A percentile compares a stretch with the other conserved stretches of the same genome.
Conservation (phyloP, 2,797 vertebrate genomes). For the Centropyge bicolor region DNA sequence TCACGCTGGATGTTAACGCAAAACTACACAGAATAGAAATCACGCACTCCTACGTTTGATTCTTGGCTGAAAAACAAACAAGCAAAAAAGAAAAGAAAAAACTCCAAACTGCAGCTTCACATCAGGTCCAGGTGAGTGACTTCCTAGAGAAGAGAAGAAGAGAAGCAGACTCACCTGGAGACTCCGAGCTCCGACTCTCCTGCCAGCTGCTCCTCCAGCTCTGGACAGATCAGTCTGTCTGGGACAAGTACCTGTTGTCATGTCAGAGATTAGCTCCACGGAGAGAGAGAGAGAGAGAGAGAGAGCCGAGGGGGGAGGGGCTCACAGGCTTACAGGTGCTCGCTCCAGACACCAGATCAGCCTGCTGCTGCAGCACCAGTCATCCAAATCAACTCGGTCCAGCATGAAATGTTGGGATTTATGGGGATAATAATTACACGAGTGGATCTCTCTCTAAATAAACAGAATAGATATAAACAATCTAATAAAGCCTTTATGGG, state of each 20-base stretch:
- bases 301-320: constrained; percentile 29
- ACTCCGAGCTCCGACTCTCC: constrained; percentile 75
- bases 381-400: neutral
- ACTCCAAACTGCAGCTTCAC: neutral
- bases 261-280: constrained; percentile 72
- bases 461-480: too few relatives aligned
- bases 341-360: neutral
- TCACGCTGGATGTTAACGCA: neutral
- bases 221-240: constrained; percentile 70
- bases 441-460: too few relatives aligned
- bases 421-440: too few relatives aligned
- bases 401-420: neutral
- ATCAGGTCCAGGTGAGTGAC: neutral
- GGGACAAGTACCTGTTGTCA: constrained; percentile 72
- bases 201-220: constrained; percentile 60
- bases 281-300: too few relatives aligned
- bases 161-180: constrained; percentile 71
- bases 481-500: too few relatives aligned
- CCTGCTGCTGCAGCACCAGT: constrained; percentile 1
- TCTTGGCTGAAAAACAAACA: neutral
- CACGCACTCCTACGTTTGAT: neutral
- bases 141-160: constrained; percentile 15
- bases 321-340: constrained; percentile 50
- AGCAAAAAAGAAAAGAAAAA: too few relatives aligned
- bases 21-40: constrained; percentile 32